These are phyloP conservation scores for Gymnopithys bicolor DNA, from an alignment of 2,797 vertebrate species.

Conservation along the genomic window DNA sequence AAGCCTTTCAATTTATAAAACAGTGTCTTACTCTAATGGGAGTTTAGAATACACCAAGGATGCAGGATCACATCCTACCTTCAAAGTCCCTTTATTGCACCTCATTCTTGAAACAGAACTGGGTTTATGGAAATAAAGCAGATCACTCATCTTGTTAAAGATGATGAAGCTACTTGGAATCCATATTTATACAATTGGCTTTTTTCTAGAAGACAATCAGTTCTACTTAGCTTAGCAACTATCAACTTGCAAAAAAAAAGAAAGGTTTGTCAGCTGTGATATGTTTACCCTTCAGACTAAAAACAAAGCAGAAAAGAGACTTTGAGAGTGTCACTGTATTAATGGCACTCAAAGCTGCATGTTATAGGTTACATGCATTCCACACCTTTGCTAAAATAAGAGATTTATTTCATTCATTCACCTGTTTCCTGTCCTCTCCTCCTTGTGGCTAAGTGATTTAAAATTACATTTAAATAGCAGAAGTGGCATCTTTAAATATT, in stretches of 20 bases:
- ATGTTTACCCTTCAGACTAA: constrained; percentile 23
- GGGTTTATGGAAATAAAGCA: neutral
- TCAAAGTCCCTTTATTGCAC: neutral
- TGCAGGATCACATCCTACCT: neutral
- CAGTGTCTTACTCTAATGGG: neutral
- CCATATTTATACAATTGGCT: neutral
- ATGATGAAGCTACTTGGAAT: neutral
- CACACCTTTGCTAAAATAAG: neutral
- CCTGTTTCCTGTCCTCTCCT: constrained; percentile 18
- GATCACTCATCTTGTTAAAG: neutral
- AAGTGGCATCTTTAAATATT: constrained; percentile 48
- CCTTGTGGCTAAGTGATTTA: constrained; percentile 36
- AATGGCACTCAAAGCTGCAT: neutral
- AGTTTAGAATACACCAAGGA: neutral
- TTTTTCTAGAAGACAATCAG: neutral
- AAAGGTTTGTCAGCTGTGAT: neutral
- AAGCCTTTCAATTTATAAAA: neutral
- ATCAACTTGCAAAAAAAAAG: constrained; percentile 9
- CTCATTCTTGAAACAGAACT: neutral
- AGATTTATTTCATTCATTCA: constrained; percentile 32
- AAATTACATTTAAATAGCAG: constrained; percentile 34
- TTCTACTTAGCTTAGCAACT: neutral
- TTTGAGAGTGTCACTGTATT: neutral
- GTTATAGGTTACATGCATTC: neutral
- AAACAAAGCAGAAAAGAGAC: constrained; percentile 35